phyloP scores from a whole-genome alignment of 1,140 invertebrate species.

The Uloborus diversus region DNA sequence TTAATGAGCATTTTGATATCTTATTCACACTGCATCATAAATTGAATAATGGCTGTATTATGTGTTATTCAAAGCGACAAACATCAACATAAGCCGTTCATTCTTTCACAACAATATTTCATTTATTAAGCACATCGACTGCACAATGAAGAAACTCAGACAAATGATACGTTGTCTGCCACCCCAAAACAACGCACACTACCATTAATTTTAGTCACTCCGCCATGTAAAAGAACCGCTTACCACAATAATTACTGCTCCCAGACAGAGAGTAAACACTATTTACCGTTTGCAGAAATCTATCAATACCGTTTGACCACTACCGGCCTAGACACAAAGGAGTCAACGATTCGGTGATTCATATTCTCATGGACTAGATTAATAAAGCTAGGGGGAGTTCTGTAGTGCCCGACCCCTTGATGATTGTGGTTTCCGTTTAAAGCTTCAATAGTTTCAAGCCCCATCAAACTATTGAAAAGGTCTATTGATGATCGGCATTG shows the following conservation, averaged over 20 bases:
- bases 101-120: background rate
- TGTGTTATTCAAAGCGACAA: no score
- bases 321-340: background rate
- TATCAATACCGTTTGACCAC: slow-evolving; percentile 40
- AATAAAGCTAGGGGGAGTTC: background rate
- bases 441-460: background rate
- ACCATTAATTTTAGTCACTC: slow-evolving; percentile 41
- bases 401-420: background rate
- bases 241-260: slow-evolving; percentile 30
- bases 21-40: no score
- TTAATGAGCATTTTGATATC: no score
- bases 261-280: background rate
- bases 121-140: background rate
- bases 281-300: slow-evolving; percentile 27
- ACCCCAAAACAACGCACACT: background rate
- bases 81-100: background rate
- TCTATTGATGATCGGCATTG: background rate
- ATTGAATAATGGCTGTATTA: no score
- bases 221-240: slow-evolving; percentile 14
- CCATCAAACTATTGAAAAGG: background rate
- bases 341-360: background rate
- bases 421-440: background rate
- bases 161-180: slow-evolving; percentile 22
- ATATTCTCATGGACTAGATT: background rate
- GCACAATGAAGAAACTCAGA: slow-evolving; percentile 36